These are phyloP conservation scores for Halichoeres trimaculatus DNA, from an alignment of 2,113 vertebrate species.

Conservation along the genomic window DNA sequence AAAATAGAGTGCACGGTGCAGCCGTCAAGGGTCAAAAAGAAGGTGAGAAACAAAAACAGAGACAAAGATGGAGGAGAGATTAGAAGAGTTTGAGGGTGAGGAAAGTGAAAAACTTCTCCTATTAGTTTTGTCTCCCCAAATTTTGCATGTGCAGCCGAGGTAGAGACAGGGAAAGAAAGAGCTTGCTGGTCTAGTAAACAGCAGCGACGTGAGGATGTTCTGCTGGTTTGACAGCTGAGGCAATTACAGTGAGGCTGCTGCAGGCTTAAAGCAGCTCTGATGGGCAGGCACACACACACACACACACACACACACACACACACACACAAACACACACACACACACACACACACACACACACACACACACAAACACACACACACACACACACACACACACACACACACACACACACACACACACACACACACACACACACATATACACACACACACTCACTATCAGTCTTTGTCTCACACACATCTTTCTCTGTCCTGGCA, in stretches of 20 bases:
- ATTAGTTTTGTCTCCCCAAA: conserved; percentile 2
- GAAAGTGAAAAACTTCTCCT: not conserved
- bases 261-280: conserved; percentile 55
- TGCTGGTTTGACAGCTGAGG: conserved; percentile 64
- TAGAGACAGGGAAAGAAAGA: not conserved
- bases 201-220: conserved; percentile 38
- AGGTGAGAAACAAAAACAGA: conserved; percentile 32
- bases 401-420: conserved; percentile 38
- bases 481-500: conserved; percentile 19
- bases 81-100: not conserved
- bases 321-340: conserved; percentile 23
- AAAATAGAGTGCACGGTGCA: conserved; percentile 26
- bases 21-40: conserved; percentile 47
- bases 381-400: conserved; percentile 22
- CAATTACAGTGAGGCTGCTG: conserved; percentile 65
- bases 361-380: conserved; percentile 21
- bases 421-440: conserved; percentile 32
- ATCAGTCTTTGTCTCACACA: conserved; percentile 23
- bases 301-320: conserved; percentile 17
- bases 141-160: conserved; percentile 27
- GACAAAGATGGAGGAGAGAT: not conserved
- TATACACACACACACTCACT: conserved; percentile 12
- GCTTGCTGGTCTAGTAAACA: conserved; percentile 34
- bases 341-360: conserved; percentile 38
- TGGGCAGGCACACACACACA: conserved; percentile 51